Percentiles rank a stretch among this genome's conserved stretches.
These are phyloP conservation scores for Dysmachus trigonus DNA, from an alignment of 2,888 invertebrate genomes.

Conservation along the genomic window DNA sequence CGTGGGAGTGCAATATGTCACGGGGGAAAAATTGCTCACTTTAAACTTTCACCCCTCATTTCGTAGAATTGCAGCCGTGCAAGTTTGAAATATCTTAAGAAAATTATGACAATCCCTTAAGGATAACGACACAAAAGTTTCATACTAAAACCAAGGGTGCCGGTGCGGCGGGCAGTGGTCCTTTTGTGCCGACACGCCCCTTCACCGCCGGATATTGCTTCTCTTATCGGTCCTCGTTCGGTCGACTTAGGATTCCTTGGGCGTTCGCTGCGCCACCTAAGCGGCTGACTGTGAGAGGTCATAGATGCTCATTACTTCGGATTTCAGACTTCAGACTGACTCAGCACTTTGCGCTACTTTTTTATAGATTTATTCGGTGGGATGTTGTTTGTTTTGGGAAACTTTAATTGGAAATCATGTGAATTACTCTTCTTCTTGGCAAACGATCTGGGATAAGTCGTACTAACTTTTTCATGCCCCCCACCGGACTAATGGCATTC, in stretches of 20 bases:
- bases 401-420: background rate
- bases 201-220: background rate
- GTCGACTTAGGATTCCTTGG: background rate
- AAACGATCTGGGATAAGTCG: background rate
- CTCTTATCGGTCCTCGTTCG: background rate
- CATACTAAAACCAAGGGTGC: background rate
- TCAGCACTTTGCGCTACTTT: background rate
- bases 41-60: conserved; percentile 35
- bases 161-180: background rate
- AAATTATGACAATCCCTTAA: conserved; percentile 43
- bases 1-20: conserved; percentile 45
- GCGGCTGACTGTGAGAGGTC: background rate
- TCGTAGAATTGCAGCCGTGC: conserved; percentile 21
- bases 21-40: conserved; percentile 45
- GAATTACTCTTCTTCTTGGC: background rate
- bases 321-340: background rate
- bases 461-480: background rate
- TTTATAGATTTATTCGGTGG: background rate
- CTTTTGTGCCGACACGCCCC: background rate
- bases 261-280: background rate
- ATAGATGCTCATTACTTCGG: background rate
- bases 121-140: conserved; percentile 38
- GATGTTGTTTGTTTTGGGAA: background rate
- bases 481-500: background rate
- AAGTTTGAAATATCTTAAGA: conserved; percentile 41